A percentile compares a stretch with the other conserved stretches of the same genome.
These are phyloP conservation scores for Tachina lurida DNA, from an alignment of 2,888 invertebrate genomes.

Conservation along the genomic window DNA sequence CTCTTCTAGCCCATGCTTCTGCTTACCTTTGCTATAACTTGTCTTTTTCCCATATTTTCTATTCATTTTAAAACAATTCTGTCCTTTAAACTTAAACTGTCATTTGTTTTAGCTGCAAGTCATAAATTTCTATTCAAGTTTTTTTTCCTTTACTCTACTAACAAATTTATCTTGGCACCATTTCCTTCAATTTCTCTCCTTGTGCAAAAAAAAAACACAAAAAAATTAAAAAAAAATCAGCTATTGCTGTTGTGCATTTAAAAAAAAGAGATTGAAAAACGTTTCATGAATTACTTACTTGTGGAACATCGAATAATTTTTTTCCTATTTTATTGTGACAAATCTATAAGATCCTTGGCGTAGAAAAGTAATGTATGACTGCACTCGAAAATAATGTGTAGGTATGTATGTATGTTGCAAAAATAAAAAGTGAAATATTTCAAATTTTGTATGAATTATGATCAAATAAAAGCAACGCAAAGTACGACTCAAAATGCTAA, in stretches of 20 bases:
- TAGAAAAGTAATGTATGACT: constrained; percentile 31
- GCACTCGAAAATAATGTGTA: constrained; percentile 47
- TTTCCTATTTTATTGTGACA: constrained; percentile 58
- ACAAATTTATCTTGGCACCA: constrained; percentile 28
- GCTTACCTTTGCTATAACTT: background rate
- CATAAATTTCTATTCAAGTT: constrained; percentile 64
- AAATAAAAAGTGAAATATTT: constrained; percentile 32
- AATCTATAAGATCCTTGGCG: constrained; percentile 62
- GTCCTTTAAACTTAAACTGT: constrained; percentile 61
- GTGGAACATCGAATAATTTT: constrained; percentile 48
- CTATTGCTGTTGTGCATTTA: constrained; percentile 26
- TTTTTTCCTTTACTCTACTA: background rate
- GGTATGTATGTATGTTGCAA: background rate
- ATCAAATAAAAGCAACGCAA: background rate
- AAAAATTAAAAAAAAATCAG: constrained; percentile 40
- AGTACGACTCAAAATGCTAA: constrained; percentile 5
- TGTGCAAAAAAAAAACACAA: constrained; percentile 4
- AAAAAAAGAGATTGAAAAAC: background rate
- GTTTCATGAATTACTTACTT: constrained; percentile 36
- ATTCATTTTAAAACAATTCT: background rate
- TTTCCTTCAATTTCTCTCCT: constrained; percentile 25
- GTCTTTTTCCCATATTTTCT: background rate
- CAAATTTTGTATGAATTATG: constrained; percentile 49
- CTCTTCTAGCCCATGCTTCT: background rate
- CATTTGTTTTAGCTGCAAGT: constrained; percentile 56